Conservation (phyloP, 2,888 invertebrate genomes). For the Caenorhabditis parvicauda region DNA sequence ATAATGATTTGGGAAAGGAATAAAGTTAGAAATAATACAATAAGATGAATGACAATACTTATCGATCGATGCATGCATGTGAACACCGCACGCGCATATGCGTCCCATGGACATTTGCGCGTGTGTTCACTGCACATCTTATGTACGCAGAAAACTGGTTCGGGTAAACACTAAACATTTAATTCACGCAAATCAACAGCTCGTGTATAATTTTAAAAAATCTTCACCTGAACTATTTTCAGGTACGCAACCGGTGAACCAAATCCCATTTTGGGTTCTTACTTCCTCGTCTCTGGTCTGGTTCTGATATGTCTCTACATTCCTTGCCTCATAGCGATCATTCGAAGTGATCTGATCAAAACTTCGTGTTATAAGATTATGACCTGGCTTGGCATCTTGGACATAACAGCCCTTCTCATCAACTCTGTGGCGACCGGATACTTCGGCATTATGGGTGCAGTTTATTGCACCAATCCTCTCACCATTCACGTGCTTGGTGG, state of each 20-base stretch:
- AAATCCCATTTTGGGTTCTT: not conserved
- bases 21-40: no score
- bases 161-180: no score
- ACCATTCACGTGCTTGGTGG: not conserved
- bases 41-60: no score
- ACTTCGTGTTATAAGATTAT: slow-evolving; percentile 9
- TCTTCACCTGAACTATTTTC: not conserved
- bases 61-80: no score
- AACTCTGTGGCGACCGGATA: slow-evolving; percentile 7
- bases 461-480: not conserved
- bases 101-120: no score
- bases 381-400: not conserved
- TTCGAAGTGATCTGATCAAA: not conserved
- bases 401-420: not conserved
- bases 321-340: not conserved
- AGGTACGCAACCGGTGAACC: not conserved
- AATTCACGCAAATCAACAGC: no score
- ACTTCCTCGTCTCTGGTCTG: not conserved
- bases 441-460: slow-evolving; percentile 4
- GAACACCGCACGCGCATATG: no score
- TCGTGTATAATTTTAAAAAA: no score
- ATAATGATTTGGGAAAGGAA: no score
- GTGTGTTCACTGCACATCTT: no score
- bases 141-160: no score
- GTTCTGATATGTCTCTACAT: not conserved